phyloP scores from a whole-genome alignment of 1,140 invertebrate genomes.

The Myzus persicae region DNA sequence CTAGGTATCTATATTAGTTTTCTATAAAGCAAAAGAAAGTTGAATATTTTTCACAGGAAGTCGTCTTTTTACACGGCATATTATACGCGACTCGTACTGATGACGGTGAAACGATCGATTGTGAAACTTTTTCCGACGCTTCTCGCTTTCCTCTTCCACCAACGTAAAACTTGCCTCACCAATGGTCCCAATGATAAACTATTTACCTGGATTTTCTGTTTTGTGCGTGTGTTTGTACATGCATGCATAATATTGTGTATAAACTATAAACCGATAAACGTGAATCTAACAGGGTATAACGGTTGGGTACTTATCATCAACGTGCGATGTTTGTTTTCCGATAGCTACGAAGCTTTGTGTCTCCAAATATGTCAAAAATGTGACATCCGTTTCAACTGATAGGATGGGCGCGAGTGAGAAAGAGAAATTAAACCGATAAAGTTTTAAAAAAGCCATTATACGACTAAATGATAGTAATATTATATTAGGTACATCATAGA shows the following conservation, averaged over 20 bases:
- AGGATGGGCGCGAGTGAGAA: background rate
- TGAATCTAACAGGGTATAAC: background rate
- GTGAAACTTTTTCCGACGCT: background rate
- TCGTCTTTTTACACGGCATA: background rate
- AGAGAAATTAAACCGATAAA: background rate
- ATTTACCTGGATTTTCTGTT: conserved; percentile 24
- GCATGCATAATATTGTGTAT: background rate
- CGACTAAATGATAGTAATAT: background rate
- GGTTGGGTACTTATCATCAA: background rate
- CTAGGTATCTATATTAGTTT: background rate
- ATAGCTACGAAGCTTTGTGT: background rate
- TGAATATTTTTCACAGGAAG: background rate
- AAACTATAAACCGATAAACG: conserved; percentile 20
- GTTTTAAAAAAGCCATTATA: background rate
- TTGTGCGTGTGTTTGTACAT: background rate
- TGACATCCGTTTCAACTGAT: background rate
- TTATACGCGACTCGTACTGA: background rate
- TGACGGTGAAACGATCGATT: conserved; percentile 20
- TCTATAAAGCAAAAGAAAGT: background rate
- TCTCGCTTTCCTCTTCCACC: background rate
- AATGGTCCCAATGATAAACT: background rate
- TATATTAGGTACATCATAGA: background rate
- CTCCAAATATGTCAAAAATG: conserved; percentile 13
- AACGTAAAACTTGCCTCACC: background rate
- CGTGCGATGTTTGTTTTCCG: conserved; percentile 28